Conservation (phyloP, 2,113 vertebrate species). For the Origma solitaria region DNA sequence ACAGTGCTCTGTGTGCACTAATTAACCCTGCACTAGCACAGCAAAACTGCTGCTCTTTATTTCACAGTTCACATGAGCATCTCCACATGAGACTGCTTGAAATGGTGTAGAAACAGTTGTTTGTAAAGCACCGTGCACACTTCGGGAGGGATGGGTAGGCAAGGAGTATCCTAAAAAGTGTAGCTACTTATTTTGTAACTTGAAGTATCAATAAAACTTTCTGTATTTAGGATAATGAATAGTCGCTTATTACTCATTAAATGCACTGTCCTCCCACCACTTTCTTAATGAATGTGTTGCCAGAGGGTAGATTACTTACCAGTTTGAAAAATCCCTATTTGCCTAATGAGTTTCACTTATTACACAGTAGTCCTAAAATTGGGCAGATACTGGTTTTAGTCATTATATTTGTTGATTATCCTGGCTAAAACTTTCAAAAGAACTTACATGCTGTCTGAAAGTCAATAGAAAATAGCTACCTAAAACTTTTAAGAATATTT, state of each 20-base stretch:
- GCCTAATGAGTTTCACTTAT: not conserved
- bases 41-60: not conserved
- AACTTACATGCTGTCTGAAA: not conserved
- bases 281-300: conserved; percentile 5
- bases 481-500: not conserved
- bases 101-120: not conserved
- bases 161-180: not conserved
- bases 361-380: not conserved
- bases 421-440: not conserved
- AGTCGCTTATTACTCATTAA: not conserved
- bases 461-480: not conserved
- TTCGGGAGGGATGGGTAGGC: not conserved
- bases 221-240: not conserved
- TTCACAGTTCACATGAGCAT: not conserved
- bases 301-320: not conserved
- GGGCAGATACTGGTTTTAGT: not conserved
- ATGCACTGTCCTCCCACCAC: not conserved
- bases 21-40: conserved; percentile 2
- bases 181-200: not conserved
- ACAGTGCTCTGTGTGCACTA: not conserved
- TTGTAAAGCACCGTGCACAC: not conserved
- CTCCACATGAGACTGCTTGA: not conserved
- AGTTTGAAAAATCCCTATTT: conserved; percentile 12
- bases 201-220: not conserved
- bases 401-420: not conserved